Evolutionary conservation across 2,888 invertebrate species (phyloP), one percentile per base, ranked within the genome.

Genomic region (Plutella xylostella): DNA sequence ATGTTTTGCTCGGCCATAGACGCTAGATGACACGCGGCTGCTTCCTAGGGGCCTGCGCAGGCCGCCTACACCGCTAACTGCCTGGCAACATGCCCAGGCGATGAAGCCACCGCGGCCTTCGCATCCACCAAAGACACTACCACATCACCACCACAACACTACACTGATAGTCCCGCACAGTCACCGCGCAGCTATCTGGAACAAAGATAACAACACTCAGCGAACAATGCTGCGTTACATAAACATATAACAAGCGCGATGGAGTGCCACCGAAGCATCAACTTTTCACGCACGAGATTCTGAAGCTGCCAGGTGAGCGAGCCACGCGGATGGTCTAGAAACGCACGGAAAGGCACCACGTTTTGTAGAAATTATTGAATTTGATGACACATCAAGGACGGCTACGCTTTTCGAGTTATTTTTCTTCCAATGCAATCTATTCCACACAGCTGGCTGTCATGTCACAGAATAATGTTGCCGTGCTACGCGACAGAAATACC

Each of bases 1-100:
- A 88, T 90, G 90, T 89, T 90, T 90, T 91, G 91, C 89, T 92
- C 91, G 91, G 92, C 92, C 92, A 92, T 92, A 93, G 92, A 92
- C 89, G 89, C 90, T 90, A 82, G 89, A 87, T 87, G 85, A 88
- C 87, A 87, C 88, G 70, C 80, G 79, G 79, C 76, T 72, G 75
- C 77, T 78, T 80, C 78, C 73, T 72, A 78, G 75, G 72, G 80
- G 76, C 82, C 83, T 82, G 78, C 80, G 79, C 82, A 82, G 77
- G 79, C 82, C 85, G 83, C 82, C 82, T 82, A 82, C 78, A 80
- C 74, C 79, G 83, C 74, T 82, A 82, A 80, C 83, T 83, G 75
- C 77, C 82, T 73, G 80, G 83, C 74, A 80, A 82, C 83, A 83
- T 83, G 79, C 82, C 82, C 76, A 73, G 75, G 74, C 70, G 65